A percentile compares a stretch with the other conserved stretches of the same genome.
phyloP scores from a whole-genome alignment of 2,888 invertebrate genomes.

The Chelonus formosanus region DNA sequence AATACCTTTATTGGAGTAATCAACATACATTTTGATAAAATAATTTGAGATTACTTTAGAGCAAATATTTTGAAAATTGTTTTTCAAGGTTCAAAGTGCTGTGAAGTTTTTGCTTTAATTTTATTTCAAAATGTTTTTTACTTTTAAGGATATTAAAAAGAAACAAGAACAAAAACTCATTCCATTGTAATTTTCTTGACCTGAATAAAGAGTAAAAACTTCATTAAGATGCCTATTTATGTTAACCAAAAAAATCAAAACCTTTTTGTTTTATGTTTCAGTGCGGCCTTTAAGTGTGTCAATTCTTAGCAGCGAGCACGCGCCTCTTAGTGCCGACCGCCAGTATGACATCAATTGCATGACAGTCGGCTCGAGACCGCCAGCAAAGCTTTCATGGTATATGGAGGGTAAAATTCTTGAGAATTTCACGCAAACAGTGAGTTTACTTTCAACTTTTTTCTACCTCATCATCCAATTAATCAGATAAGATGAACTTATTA shows the following conservation, averaged over 20 bases:
- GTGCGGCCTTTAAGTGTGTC: constrained; percentile 84
- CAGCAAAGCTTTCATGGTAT: constrained; percentile 88
- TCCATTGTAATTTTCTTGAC: too few relatives aligned
- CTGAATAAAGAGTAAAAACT: too few relatives aligned
- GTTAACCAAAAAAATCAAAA: neutral
- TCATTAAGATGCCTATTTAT: neutral
- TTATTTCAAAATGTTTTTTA: too few relatives aligned
- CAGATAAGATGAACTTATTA: constrained; percentile 8
- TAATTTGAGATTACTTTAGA: too few relatives aligned
- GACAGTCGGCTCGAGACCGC: constrained; percentile 84
- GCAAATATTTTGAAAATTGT: too few relatives aligned
- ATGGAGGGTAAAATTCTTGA: constrained; percentile 77
- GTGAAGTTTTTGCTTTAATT: too few relatives aligned
- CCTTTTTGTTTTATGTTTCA: constrained; percentile 63
- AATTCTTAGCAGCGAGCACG: constrained; percentile 80
- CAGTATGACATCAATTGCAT: constrained; percentile 85
- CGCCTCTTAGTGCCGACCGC: constrained; percentile 82
- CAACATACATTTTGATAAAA: too few relatives aligned
- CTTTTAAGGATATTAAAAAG: too few relatives aligned
- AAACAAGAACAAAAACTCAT: too few relatives aligned
- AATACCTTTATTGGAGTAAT: too few relatives aligned
- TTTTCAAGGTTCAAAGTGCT: too few relatives aligned
- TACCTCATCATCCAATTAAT: constrained; percentile 12
- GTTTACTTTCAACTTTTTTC: constrained; percentile 26
- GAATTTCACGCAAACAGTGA: constrained; percentile 68